Evolutionary conservation across 2,797 vertebrate genomes (phyloP).

Genomic region (Oreochromis mossambicus): DNA sequence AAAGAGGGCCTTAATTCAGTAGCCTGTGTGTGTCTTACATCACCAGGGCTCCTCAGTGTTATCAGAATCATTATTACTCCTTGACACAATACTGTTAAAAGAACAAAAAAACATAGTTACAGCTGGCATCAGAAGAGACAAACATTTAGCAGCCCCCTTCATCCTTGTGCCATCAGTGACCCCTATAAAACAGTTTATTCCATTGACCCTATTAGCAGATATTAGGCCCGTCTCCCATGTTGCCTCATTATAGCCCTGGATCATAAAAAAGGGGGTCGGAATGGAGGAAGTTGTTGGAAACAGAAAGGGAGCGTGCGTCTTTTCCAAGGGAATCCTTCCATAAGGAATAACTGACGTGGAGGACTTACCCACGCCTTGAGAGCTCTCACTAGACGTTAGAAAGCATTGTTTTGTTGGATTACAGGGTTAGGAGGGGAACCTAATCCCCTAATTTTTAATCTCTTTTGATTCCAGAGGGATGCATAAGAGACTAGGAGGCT

Average conservation of each 20-base stretch:
- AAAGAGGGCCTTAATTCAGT: constrained; percentile 74
- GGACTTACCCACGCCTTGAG: constrained; percentile 68
- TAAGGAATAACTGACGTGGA: constrained; percentile 75
- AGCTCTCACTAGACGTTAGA: constrained; percentile 61
- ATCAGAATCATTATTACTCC: constrained; percentile 63
- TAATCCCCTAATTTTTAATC: constrained; percentile 80
- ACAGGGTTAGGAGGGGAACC: constrained; percentile 65
- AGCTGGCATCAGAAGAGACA: constrained; percentile 44
- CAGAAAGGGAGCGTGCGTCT: constrained; percentile 58
- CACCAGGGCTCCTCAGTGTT: constrained; percentile 52
- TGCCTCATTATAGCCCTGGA: constrained; percentile 64
- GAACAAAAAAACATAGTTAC: constrained; percentile 23
- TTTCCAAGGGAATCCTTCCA: constrained; percentile 75
- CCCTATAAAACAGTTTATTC: constrained; percentile 68
- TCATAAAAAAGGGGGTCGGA: constrained; percentile 60
- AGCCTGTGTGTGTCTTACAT: constrained; percentile 65
- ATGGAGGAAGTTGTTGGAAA: constrained; percentile 35
- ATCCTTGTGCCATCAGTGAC: constrained; percentile 63
- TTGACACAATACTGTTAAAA: constrained; percentile 52
- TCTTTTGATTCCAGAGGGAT: constrained; percentile 72
- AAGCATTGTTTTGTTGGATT: constrained; percentile 80
- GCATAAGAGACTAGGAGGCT: constrained; percentile 45
- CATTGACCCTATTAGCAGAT: constrained; percentile 73
- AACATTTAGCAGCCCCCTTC: constrained; percentile 39
- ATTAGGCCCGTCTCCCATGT: constrained; percentile 73